Evolutionary conservation across 2,113 vertebrate species (phyloP), one percentile per base, ranked within the genome.

Genomic region (Cephalopholis sonnerati): DNA sequence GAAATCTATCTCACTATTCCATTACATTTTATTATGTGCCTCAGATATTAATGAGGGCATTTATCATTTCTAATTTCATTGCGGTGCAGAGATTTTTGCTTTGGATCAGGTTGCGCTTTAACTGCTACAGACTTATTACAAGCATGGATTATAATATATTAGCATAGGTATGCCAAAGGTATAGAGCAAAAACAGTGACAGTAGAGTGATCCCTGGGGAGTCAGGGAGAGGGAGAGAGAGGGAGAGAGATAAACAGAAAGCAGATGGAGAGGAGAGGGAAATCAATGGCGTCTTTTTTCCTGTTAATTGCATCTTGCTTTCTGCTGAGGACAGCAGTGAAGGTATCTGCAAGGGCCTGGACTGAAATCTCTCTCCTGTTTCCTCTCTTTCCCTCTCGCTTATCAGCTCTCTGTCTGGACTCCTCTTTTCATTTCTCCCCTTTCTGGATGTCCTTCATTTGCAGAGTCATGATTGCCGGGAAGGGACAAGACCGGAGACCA

Each of bases 281-380:
- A 92, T 94, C 89, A 93, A 95, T 94, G 84, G 70, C 58, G 27
- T 84, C 59, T 84, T 91, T 85, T 91, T 78, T 86, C 81, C 88
- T 88, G 82, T 86, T 89, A 91, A 93, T 94, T 93, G 92, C 82
- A 86, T 93, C 83, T 83, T 70, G 80, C 81, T 89, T 93, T 93
- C 80, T 92, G 86, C 94, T 93, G 91, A 91, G 55, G 74, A 89
- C 87, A 93, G 91, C 93, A 93, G 82, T 64, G 81, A 87, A 76
- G 74, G 76, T 78, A 84, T 90, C 79, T 92, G 74, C 74, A 79
- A 79, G 66, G 66, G 61, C 62, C 72, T 68, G 57, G 51, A 73
- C 81, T 76, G 73, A 90, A 82, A 87, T 86, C 81, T 89, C 81
- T 84, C 66, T 78, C 50, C 62, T 32, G 11, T 78, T 46, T 87